Evolutionary conservation across 2,797 vertebrate species (phyloP), one percentile per base, ranked within the genome.

Genomic region (Vireo griseus): DNA sequence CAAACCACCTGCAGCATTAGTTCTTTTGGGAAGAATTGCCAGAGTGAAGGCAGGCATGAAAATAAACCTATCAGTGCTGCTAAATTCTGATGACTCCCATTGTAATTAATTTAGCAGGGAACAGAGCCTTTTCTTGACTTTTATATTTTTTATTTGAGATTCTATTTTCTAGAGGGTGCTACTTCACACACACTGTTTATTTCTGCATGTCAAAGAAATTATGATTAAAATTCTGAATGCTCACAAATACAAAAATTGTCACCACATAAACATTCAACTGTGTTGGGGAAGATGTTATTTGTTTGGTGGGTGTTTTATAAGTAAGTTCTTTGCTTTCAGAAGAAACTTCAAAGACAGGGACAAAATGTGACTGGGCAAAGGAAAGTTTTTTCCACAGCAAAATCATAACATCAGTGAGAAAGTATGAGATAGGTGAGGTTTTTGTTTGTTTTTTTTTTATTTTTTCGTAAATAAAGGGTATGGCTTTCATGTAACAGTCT

Each of bases 31-130:
- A 83, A 61, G 72, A 92, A 66, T 82, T 96, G 78, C 72, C 69
- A 22, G 86, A 90, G 81, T 93, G 94, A 95, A 95, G 91, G 66
- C 88, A 90, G 62, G 90, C 93, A 93, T 91, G 95, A 95, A 97
- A 96, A 95, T 96, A 96, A 92, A 94, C 89, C 94, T 90, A 90
- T 96, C 79, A 80, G 86, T 90, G 83, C 91, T 96, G 96, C 69
- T 91, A 28, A 87, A 76, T 97, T 97, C 71, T 95, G 92, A 96
- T 94, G 91, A 71, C 90, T 95, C 29, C 85, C 88, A 87, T 92
- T 97, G 95, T 92, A 97, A 96, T 93, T 90, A 96, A 97, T 96
- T 97, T 97, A 94, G 77, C 79, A 93, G 92, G 90, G 86, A 96
- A 69, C 91, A 81, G 92, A 96, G 48, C 68, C 52, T 95, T 86